Evolutionary conservation across 1,140 invertebrate genomes (phyloP).

Genomic region (Bombus impatiens): DNA sequence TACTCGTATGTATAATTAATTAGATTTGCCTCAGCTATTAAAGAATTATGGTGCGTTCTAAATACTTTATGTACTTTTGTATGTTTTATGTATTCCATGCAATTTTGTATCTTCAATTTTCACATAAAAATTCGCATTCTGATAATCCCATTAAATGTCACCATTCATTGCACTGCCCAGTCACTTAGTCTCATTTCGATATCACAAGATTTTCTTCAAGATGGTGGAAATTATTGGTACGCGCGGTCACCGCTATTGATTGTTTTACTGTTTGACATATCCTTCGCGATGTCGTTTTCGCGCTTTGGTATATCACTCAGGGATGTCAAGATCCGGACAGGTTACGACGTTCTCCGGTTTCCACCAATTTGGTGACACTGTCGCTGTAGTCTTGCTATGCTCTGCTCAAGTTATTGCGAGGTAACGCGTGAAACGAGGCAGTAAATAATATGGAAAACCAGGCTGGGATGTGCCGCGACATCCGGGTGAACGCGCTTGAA

Average conservation of each 20-base stretch:
- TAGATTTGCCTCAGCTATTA: too few species aligned
- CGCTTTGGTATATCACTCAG: constrained; percentile 58
- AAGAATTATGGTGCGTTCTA: too few species aligned
- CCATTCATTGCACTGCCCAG: too few species aligned
- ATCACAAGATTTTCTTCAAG: too few species aligned
- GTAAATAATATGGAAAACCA: constrained; percentile 75
- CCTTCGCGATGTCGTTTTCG: constrained; percentile 41
- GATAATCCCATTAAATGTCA: too few species aligned
- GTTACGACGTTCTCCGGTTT: constrained; percentile 60
- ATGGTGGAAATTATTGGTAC: not conserved
- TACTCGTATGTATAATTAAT: too few species aligned
- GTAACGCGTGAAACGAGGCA: constrained; percentile 57
- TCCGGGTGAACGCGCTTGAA: not conserved
- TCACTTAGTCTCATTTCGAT: too few species aligned
- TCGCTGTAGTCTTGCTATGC: constrained; percentile 19
- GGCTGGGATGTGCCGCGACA: too few species aligned
- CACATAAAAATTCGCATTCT: too few species aligned
- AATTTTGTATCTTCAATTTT: too few species aligned
- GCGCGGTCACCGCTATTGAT: constrained; percentile 33
- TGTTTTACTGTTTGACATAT: not conserved
- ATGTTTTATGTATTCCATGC: too few species aligned
- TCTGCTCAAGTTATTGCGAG: constrained; percentile 61
- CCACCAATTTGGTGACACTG: constrained; percentile 67
- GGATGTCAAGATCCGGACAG: constrained; percentile 52
- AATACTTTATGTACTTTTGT: too few species aligned